Conservation (phyloP, 2,888 invertebrate genomes). For the Melangyna quadrimaculata region DNA sequence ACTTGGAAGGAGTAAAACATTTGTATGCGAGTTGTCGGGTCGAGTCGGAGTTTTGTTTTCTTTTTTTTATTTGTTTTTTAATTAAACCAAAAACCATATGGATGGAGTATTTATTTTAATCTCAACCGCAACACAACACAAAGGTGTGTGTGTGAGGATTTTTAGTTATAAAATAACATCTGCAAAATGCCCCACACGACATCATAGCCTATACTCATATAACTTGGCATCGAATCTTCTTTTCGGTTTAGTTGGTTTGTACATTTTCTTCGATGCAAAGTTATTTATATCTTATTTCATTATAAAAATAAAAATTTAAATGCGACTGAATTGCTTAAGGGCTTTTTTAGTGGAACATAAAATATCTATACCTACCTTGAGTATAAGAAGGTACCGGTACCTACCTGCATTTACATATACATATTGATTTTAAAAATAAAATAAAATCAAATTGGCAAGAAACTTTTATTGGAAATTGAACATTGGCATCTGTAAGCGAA, state of each 20-base stretch:
- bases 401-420: not conserved
- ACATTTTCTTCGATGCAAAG: not conserved
- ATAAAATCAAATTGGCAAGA: not conserved
- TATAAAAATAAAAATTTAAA: not conserved
- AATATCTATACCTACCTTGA: not conserved
- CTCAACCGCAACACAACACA: slow-evolving; percentile 25
- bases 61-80: not conserved
- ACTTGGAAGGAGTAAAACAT: not conserved
- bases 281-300: slow-evolving; percentile 5
- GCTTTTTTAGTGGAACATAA: not conserved
- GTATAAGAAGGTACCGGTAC: not conserved
- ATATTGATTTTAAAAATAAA: not conserved
- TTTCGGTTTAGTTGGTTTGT: not conserved
- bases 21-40: not conserved
- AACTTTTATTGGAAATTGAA: not conserved
- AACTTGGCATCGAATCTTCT: slow-evolving; percentile 30
- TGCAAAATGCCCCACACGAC: slow-evolving; percentile 54
- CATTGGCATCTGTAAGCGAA: not conserved
- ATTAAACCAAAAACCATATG: not conserved
- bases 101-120: slow-evolving; percentile 47
- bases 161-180: slow-evolving; percentile 43
- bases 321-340: not conserved
- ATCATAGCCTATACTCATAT: no score
- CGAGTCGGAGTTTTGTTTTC: not conserved
- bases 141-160: slow-evolving; percentile 45